These are phyloP conservation scores for Forbesichthys papilliferus DNA, from an alignment of 2,113 vertebrate species.

Conservation along the genomic window DNA sequence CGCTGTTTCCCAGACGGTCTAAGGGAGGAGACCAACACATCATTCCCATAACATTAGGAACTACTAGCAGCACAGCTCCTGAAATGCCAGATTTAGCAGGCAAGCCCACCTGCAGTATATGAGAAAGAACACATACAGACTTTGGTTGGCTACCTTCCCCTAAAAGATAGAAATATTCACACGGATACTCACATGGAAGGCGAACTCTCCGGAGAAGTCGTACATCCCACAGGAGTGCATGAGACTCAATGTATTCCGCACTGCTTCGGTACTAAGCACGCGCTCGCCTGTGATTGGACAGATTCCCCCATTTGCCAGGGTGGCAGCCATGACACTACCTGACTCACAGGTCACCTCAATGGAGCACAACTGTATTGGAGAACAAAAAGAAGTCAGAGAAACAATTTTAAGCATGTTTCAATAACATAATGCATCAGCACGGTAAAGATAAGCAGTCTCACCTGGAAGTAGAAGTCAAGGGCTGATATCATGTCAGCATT, in stretches of 20 bases:
- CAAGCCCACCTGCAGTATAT: constrained; percentile 80
- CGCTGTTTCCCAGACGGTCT: constrained; percentile 87
- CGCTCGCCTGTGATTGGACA: constrained; percentile 88
- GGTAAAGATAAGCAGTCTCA: constrained; percentile 41
- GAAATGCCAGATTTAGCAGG: constrained; percentile 90
- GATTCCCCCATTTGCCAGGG: constrained; percentile 88
- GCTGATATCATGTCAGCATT: constrained; percentile 84
- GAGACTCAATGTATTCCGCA: constrained; percentile 89
- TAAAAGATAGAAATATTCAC: not conserved
- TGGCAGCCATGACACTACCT: constrained; percentile 88
- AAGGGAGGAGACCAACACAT: constrained; percentile 89
- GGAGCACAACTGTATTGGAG: constrained; percentile 80
- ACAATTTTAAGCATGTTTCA: not conserved
- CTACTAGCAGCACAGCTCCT: constrained; percentile 87
- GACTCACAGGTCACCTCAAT: constrained; percentile 89
- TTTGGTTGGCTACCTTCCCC: not conserved
- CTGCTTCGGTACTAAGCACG: constrained; percentile 83
- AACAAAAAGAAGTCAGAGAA: not conserved
- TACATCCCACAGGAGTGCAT: constrained; percentile 95
- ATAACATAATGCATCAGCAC: not conserved
- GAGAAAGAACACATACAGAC: not conserved
- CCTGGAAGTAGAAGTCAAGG: constrained; percentile 92
- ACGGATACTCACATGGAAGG: constrained; percentile 83
- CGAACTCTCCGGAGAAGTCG: constrained; percentile 90
- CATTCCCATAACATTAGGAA: constrained; percentile 90